Percentiles rank a stretch among this genome's conserved stretches.
These are phyloP conservation scores for Theristicus caerulescens DNA, from an alignment of 2,113 vertebrate genomes.

Conservation along the genomic window DNA sequence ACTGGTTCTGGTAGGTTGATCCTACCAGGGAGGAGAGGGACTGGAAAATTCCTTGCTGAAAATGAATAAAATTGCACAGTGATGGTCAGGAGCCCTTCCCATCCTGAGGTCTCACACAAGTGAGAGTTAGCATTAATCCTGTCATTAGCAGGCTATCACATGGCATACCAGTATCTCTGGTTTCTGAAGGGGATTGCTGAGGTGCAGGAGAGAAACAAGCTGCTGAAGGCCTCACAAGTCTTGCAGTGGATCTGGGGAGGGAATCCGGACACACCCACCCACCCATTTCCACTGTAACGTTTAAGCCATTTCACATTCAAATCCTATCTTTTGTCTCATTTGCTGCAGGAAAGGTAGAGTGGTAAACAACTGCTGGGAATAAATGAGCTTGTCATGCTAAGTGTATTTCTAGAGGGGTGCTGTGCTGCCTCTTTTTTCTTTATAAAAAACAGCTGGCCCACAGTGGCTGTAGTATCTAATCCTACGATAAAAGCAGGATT, in stretches of 20 bases:
- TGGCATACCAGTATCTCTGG: neutral
- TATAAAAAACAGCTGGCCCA: neutral
- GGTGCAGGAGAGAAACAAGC: neutral
- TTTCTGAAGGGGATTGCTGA: neutral
- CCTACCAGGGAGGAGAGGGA: neutral
- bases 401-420: neutral
- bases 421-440: neutral
- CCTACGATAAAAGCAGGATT: neutral
- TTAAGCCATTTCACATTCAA: neutral
- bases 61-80: neutral
- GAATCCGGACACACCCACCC: neutral
- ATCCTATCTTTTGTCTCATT: neutral
- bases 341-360: neutral
- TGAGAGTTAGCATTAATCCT: neutral
- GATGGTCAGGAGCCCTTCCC: neutral
- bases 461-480: neutral
- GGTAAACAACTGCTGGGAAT: conserved; percentile 22
- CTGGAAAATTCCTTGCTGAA: neutral
- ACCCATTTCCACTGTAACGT: neutral
- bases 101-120: neutral
- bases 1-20: neutral
- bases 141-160: neutral
- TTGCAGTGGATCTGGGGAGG: neutral
- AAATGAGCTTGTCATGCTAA: conserved; percentile 22
- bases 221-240: neutral